Evolutionary conservation across 1,140 invertebrate genomes (phyloP), one percentile per base, ranked within the genome.

Genomic region (Bombus picipes): DNA sequence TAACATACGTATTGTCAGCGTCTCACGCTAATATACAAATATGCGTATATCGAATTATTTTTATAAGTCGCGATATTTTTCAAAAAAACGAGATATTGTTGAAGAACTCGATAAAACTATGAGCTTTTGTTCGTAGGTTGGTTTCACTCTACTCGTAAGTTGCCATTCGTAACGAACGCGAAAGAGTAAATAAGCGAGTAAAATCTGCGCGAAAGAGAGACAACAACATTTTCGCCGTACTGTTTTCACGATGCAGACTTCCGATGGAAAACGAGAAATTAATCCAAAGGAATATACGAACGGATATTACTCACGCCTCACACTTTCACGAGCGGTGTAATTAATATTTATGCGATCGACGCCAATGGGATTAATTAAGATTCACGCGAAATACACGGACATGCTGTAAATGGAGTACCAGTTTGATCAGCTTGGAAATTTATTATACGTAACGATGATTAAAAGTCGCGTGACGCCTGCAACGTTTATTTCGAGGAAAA

Each of bases 331-430:
- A 25, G 18, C 22, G 22, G 22, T 77, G 62, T 47, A 66, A 83
- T 78, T 76, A 78, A 70, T 83, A 83, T 83, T 83, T 83, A 83
- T 83, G 81, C 43, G 81, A 78, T 68, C 74, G 74, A 77, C n/a
- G 62, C 62, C 43, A 70, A 83, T 70, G 74, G 34, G 43, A 77
- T 83, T 83, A 83, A 83, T 83, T 78, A 83, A 83, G 74, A 78
- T 70, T 83, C 62, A n/a, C 75, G 66, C 75, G 81, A 57, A 65
- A 68, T 53, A 34, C 57, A 22, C 34, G 41, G 6, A 18, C 34
- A 18, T 28, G 28, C 57, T 39, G 73, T 32, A 68, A 65, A 68
- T 4, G 72, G 12, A 32, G 43, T n/a, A 62, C n/a, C 39, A 32
- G 66, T 25, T 85, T 66, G 71, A 85, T 80, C 83, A n/a, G 59